Evolutionary conservation across 2,797 vertebrate genomes (phyloP), one percentile per base, ranked within the genome.

Genomic region (Etheostoma perlongum): DNA sequence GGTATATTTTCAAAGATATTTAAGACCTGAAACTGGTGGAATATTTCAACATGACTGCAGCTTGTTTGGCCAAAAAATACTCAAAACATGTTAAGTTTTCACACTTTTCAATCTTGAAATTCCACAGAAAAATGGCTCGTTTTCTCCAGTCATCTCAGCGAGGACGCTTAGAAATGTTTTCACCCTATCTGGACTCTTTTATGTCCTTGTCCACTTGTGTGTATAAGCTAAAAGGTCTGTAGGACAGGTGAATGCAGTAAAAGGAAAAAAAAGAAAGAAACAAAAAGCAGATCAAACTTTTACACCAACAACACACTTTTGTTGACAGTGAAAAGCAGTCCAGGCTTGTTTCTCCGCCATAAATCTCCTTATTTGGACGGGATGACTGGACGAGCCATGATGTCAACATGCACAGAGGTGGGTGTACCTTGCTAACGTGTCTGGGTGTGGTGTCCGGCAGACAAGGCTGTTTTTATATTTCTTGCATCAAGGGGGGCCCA

Each of bases 381-480:
- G 4, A 25, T 59, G 51, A 68, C 72, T 64, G 67, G 79, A 40
- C 23, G 44, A 62, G 61, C 66, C 49, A 72, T 91, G 87, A 91
- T 84, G 86, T 91, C 85, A 90, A 55, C 74, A 18, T 21, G 42
- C 57, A 61, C 48, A 33, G 64, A 67, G 48, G 83, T 78, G 92
- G 89, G 88, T 84, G 83, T 62, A 65, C 36, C 81, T 83, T 67
- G 61, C 60, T 51, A 60, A 85, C 83, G 83, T 71, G 30, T 89
- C 79, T 87, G 90, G 91, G 92, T 90, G 93, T 90, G 92, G 90
- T 83, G 84, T 62, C 76, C 82, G 66, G 54, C 74, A 85, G 68
- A 93, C 92, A 92, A 89, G 84, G 83, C 73, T 82, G 88, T 87
- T 93, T 93, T 88, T 89, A 84, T 92, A 81, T 85, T 90, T 81